Conservation (phyloP, 2,113 vertebrate genomes). For the Riparia riparia region DNA sequence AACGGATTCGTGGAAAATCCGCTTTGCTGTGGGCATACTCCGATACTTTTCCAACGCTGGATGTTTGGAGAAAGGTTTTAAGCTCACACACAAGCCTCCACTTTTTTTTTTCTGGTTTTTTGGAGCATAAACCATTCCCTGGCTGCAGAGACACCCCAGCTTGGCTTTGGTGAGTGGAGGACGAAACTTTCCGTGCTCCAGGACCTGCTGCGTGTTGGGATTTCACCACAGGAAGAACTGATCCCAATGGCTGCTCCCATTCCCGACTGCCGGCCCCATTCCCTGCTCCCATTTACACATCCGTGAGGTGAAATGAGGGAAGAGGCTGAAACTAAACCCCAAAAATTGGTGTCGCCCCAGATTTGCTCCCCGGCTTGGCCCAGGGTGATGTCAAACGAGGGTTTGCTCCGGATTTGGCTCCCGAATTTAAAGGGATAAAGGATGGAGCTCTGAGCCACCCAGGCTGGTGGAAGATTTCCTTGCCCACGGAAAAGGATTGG, state of each 20-base stretch:
- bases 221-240: accelerated
- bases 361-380: background rate
- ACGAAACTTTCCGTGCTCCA: accelerated
- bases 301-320: background rate
- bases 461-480: background rate
- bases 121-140: background rate
- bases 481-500: background rate
- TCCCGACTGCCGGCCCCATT: background rate
- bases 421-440: background rate
- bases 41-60: background rate
- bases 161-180: background rate
- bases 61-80: conserved; percentile 21
- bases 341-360: background rate
- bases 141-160: background rate
- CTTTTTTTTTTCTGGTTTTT: background rate
- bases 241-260: background rate
- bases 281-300: background rate
- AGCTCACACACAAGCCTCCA: background rate
- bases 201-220: background rate
- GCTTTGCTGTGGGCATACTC: background rate
- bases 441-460: background rate
- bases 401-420: background rate
- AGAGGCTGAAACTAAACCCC: background rate
- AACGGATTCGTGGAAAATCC: background rate
- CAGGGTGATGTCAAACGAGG: background rate